These are phyloP conservation scores for Calycopis cecrops DNA, from an alignment of 1,140 invertebrate genomes.

Conservation along the genomic window DNA sequence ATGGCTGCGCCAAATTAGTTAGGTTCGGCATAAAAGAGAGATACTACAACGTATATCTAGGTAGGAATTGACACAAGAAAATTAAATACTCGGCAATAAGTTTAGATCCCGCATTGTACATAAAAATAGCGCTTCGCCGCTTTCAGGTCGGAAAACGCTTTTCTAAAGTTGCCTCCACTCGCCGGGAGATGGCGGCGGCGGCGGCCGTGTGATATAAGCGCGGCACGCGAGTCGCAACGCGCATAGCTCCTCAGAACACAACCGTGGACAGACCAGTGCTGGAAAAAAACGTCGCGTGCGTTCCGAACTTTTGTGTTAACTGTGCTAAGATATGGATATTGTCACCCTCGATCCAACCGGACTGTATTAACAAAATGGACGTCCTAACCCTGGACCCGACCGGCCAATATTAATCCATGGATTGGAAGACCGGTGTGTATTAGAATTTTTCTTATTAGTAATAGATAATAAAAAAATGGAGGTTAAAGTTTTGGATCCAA, in stretches of 20 bases:
- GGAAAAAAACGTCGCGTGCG: constrained; percentile 36
- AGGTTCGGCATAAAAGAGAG: too few relatives aligned
- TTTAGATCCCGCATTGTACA: background rate
- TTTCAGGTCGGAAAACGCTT: constrained; percentile 45
- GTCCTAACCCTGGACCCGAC: constrained; percentile 56
- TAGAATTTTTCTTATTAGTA: constrained; percentile 35
- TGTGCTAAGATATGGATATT: constrained; percentile 64
- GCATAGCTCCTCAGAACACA: constrained; percentile 49
- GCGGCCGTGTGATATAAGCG: constrained; percentile 56
- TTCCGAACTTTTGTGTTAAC: constrained; percentile 53
- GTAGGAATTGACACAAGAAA: too few relatives aligned
- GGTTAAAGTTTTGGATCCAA: constrained; percentile 39
- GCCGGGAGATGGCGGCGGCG: constrained; percentile 50
- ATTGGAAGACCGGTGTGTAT: constrained; percentile 62
- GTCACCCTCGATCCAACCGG: constrained; percentile 63
- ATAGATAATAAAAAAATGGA: constrained; percentile 33
- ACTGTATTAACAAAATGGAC: constrained; percentile 64
- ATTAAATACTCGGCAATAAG: too few relatives aligned
- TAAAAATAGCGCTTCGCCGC: constrained; percentile 17
- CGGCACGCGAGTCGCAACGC: constrained; percentile 34
- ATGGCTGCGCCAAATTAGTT: too few relatives aligned
- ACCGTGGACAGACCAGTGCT: constrained; percentile 43
- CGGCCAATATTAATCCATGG: constrained; percentile 60
- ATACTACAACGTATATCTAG: too few relatives aligned
- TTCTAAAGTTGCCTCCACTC: constrained; percentile 45